These are phyloP conservation scores for Dynastes maya DNA, from an alignment of 2,888 invertebrate species.

Conservation along the genomic window DNA sequence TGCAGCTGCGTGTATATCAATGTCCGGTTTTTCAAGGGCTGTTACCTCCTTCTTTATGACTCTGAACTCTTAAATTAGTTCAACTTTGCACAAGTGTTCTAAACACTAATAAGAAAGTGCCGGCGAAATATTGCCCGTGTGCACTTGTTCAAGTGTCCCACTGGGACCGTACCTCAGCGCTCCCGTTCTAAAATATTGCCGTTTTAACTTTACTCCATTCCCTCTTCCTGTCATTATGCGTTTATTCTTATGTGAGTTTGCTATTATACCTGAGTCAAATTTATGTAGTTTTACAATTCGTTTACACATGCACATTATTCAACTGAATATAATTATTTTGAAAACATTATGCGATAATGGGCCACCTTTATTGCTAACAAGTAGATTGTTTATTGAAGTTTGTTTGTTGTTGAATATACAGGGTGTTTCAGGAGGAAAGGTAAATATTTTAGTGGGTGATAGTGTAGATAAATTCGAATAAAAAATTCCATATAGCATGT, in stretches of 20 bases:
- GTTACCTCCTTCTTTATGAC: constrained; percentile 70
- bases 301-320: constrained; percentile 27
- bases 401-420: too few relatives aligned
- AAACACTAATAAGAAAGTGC: constrained; percentile 70
- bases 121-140: constrained; percentile 65
- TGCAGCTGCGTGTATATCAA: constrained; percentile 53
- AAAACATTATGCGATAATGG: background rate
- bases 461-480: too few relatives aligned
- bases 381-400: too few relatives aligned
- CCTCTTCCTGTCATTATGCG: constrained; percentile 57
- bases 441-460: too few relatives aligned
- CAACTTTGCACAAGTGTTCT: constrained; percentile 69
- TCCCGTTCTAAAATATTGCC: constrained; percentile 62
- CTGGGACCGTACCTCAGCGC: constrained; percentile 65
- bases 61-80: constrained; percentile 70
- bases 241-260: constrained; percentile 56
- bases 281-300: constrained; percentile 35
- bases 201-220: constrained; percentile 62
- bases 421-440: too few relatives aligned
- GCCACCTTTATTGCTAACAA: background rate
- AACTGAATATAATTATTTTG: constrained; percentile 21
- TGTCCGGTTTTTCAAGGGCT: constrained; percentile 66
- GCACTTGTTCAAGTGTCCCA: constrained; percentile 66
- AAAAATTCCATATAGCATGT: too few relatives aligned
- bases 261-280: constrained; percentile 50